Base-by-base conservation (phyloP, 2,113 vertebrate species). In the Meriones unguiculatus region DNA sequence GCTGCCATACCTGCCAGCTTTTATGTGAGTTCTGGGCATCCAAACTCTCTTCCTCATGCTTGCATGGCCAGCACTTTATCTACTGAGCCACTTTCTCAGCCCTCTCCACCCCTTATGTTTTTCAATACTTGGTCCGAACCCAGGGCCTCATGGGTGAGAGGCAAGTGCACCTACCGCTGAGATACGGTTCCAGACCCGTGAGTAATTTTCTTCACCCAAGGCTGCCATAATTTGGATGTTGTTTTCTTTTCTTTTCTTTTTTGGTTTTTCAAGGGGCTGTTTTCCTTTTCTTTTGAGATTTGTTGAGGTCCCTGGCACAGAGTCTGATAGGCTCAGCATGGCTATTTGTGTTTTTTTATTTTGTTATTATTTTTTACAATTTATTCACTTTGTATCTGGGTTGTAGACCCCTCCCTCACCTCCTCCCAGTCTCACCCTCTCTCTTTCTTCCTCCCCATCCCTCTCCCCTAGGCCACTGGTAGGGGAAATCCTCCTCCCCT, bases 241-340 rank as follows among this genome's bases (percentile, higher is more conserved):
- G 86, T 59, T 77, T 65, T 93, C 12, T 54, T 89, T 81, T 76
- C 65, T 92, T 69, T 95, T 35, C 24, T 65, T 72, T 77, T 52
- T 72, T 93, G 24, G 28, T 67, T 84, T 62, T 94, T 91, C 13
- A 70, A 35, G 69, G 54, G 35, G 18, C 77, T 35, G 87, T 64
- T 82, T 59, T 92, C 88, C 12, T 69, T 91, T 72, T 81, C 67
- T 92, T 67, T 93, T 35, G 38, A 25, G 62, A 65, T 25, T 75
- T 75, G 62, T 72, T 84, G 32, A n/a, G 18, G 6, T 81, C 15
- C 57, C 41, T 89, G 41, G 59, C 54, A 5, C 77, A 9, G 22
- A 67, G 89, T 50, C 32, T 52, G 30, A 46, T 17, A 81, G 57
- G 35, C 35, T 38, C n/a, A 57, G 24, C 50, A 35, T 14, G 13